Evolutionary conservation across 1,140 invertebrate species (phyloP), one percentile per base, ranked within the genome.

Genomic region (Lucilia sericata): DNA sequence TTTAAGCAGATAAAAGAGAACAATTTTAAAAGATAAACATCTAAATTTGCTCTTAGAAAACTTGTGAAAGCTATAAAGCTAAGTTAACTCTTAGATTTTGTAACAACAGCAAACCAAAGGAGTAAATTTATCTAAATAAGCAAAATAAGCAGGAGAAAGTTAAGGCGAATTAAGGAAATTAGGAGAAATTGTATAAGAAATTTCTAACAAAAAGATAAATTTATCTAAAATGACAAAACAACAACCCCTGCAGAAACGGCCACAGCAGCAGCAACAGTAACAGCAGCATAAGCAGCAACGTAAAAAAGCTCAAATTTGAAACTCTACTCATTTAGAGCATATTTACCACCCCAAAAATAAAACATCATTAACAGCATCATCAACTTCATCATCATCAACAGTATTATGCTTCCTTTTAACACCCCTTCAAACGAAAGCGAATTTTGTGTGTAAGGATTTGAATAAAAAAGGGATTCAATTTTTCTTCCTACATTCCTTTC

Each of bases 381-480:
- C 21, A 14, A 2, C 74, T 36, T 2, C 4, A 34, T 8, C 74
- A 8, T 42, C 9, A 74, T 14, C 74, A n/a, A 17, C 74, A 42
- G 10, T 13, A n/a, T 36, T 42, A 76, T 42, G 13, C 7, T 34
- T 34, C 17, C 30, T 17, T n/a, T 13, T 34, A 76, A 3, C 74
- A 14, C 74, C 74, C 74, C 74, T 76, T 80, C 47, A 80, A 80
- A 80, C 76, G 76, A 80, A 80, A 80, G 76, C 76, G 76, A 80
- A 80, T 49, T 80, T 80, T 21, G 17, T 78, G 14, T 78, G 34
- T 14, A 49, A 80, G 76, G 47, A 80, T 21, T 70, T 70, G n/a
- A 70, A 30, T 2, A 30, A 30, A 30, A 30, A 30, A 70, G 19
- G 14, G 65, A 70, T 70, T 70, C 25, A 2, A 30, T 19, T 70